A percentile compares a stretch with the other conserved stretches of the same genome.
Conservation (phyloP, 53 echinoderm and acorn worm species). For the Patiria pectinifera region DNA sequence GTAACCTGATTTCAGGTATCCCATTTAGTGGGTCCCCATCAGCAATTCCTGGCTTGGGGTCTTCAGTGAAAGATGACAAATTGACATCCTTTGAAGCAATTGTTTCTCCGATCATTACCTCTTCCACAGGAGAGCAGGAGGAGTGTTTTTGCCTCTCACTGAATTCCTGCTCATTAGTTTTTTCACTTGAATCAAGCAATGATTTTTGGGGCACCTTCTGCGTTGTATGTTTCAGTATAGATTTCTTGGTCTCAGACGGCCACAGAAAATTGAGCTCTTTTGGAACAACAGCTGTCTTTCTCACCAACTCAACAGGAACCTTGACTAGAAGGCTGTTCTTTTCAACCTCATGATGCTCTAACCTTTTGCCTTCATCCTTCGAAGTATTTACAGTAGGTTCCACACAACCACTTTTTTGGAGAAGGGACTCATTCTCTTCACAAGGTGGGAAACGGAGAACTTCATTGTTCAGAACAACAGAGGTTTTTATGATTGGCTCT, state of each 20-base stretch:
- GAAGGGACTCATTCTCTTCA: background rate
- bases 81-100: background rate
- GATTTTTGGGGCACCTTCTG: background rate
- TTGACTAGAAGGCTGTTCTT: background rate
- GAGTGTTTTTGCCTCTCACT: background rate
- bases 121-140: background rate
- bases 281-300: background rate
- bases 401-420: background rate
- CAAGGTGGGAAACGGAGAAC: background rate
- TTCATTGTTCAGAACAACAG: constrained; percentile 10
- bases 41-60: background rate
- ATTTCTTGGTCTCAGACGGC: background rate
- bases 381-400: background rate
- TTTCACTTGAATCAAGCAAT: background rate
- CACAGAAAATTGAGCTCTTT: background rate
- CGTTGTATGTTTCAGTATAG: background rate
- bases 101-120: background rate
- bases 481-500: constrained; percentile 39
- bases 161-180: background rate
- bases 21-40: background rate
- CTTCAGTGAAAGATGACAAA: background rate
- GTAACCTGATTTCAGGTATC: constrained; percentile 44
- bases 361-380: background rate
- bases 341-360: background rate
- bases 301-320: constrained; percentile 8